Percentiles rank a stretch among this genome's conserved stretches.
These are phyloP conservation scores for Agrochola circellaris DNA, from an alignment of 2,888 invertebrate species.

Conservation along the genomic window DNA sequence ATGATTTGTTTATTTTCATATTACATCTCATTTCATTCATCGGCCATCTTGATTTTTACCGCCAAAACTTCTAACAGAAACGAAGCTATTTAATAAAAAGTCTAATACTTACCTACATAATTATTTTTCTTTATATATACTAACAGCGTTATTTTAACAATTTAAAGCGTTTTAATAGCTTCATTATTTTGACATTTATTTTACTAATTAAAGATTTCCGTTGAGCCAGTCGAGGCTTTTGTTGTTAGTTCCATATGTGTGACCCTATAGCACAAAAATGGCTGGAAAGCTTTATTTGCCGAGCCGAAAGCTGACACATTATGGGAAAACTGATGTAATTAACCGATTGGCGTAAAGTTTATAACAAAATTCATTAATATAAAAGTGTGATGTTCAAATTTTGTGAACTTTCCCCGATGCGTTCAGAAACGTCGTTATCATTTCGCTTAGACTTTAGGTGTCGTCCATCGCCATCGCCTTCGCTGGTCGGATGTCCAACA, in stretches of 20 bases:
- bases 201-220: conserved; percentile 61
- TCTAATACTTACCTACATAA: conserved; percentile 54
- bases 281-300: conserved; percentile 78
- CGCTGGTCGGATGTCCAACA: conserved; percentile 72
- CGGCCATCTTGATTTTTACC: conserved; percentile 71
- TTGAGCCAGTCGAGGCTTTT: conserved; percentile 72
- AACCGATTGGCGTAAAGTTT: conserved; percentile 68
- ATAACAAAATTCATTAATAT: conserved; percentile 64
- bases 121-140: conserved; percentile 71
- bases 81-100: conserved; percentile 54
- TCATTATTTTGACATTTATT: conserved; percentile 57
- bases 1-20: conserved; percentile 64
- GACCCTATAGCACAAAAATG: conserved; percentile 67
- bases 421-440: conserved; percentile 72
- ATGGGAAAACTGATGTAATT: conserved; percentile 75
- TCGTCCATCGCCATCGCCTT: conserved; percentile 83
- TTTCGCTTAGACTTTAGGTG: conserved; percentile 86
- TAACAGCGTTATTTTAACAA: conserved; percentile 82
- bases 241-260: conserved; percentile 72
- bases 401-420: conserved; percentile 79
- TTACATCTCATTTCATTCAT: conserved; percentile 74
- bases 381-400: conserved; percentile 45
- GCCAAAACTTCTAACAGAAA: conserved; percentile 61
- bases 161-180: conserved; percentile 73
- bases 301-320: conserved; percentile 78